phyloP scores from a whole-genome alignment of 2,888 invertebrate species.

The Cyclophora punctaria region DNA sequence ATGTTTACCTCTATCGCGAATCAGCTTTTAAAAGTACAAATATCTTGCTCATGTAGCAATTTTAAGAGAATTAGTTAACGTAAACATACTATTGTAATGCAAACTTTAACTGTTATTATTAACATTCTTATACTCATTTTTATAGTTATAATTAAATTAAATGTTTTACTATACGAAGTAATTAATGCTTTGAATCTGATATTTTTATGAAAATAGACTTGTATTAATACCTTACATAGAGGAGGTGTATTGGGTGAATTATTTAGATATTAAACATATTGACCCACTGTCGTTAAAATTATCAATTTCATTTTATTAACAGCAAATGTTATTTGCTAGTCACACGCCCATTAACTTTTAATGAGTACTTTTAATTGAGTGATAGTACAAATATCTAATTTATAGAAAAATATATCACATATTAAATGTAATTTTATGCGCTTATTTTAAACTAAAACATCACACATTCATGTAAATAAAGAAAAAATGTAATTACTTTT shows the following conservation, averaged over 20 bases:
- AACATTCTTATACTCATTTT: conserved; percentile 60
- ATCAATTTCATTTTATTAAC: conserved; percentile 41
- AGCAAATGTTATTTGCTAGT: conserved; percentile 73
- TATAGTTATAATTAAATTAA: conserved; percentile 43
- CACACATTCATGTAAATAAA: conserved; percentile 70
- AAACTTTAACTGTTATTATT: conserved; percentile 35
- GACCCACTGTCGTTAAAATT: conserved; percentile 67
- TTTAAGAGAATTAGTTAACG: conserved; percentile 53
- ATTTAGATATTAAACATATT: conserved; percentile 25
- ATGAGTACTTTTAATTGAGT: conserved; percentile 70
- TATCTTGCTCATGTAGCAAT: conserved; percentile 67
- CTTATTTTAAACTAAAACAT: conserved; percentile 74
- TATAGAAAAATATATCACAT: conserved; percentile 71
- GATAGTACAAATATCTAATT: conserved; percentile 75
- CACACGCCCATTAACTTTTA: conserved; percentile 65
- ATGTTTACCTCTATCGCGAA: conserved; percentile 35
- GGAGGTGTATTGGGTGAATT: conserved; percentile 51
- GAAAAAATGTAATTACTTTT: conserved; percentile 60
- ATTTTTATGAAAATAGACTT: conserved; percentile 33
- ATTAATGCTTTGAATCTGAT: conserved; percentile 21
- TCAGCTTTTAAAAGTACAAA: conserved; percentile 63
- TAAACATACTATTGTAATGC: conserved; percentile 38
- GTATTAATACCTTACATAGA: conserved; percentile 52
- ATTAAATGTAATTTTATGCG: conserved; percentile 73
- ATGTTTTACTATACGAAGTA: conserved; percentile 25